A percentile compares a stretch with the other conserved stretches of the same genome.
These are phyloP conservation scores for Deilephila porcellus DNA, from an alignment of 2,888 invertebrate genomes.

Conservation along the genomic window DNA sequence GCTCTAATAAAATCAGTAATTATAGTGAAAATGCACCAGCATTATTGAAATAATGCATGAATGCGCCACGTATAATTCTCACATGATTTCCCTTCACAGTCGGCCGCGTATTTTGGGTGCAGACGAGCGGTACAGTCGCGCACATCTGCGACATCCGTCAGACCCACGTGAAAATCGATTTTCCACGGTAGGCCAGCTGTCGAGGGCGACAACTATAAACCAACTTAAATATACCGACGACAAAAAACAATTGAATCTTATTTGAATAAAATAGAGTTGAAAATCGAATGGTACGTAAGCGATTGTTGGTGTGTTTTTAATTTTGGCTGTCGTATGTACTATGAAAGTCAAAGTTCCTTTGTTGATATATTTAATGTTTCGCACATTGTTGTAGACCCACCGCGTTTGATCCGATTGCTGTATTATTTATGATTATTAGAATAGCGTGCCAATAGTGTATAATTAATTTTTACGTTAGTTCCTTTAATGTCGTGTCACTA, in stretches of 20 bases:
- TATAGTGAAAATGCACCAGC: slow-evolving; percentile 6
- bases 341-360: slow-evolving; percentile 83
- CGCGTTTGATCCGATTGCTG: slow-evolving; percentile 81
- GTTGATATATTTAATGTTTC: slow-evolving; percentile 85
- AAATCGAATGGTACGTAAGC: slow-evolving; percentile 38
- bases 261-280: slow-evolving; percentile 43
- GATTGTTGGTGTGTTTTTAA: slow-evolving; percentile 37
- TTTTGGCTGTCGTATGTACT: slow-evolving; percentile 70
- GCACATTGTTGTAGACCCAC: slow-evolving; percentile 83
- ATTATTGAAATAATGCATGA: slow-evolving; percentile 25
- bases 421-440: slow-evolving; percentile 83
- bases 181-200: slow-evolving; percentile 84
- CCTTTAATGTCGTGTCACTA: slow-evolving; percentile 70
- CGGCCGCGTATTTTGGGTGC: slow-evolving; percentile 71
- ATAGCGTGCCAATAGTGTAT: slow-evolving; percentile 78
- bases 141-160: slow-evolving; percentile 83
- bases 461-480: slow-evolving; percentile 82
- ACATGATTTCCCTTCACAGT: slow-evolving; percentile 61
- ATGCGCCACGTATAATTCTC: slow-evolving; percentile 32
- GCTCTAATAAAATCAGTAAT: neutral
- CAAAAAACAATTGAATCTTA: slow-evolving; percentile 44
- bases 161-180: slow-evolving; percentile 84
- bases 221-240: slow-evolving; percentile 43
- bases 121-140: slow-evolving; percentile 68
- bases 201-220: slow-evolving; percentile 75